Base-by-base conservation (phyloP, 2,113 vertebrate species). In the Thinocorus orbignyianus region DNA sequence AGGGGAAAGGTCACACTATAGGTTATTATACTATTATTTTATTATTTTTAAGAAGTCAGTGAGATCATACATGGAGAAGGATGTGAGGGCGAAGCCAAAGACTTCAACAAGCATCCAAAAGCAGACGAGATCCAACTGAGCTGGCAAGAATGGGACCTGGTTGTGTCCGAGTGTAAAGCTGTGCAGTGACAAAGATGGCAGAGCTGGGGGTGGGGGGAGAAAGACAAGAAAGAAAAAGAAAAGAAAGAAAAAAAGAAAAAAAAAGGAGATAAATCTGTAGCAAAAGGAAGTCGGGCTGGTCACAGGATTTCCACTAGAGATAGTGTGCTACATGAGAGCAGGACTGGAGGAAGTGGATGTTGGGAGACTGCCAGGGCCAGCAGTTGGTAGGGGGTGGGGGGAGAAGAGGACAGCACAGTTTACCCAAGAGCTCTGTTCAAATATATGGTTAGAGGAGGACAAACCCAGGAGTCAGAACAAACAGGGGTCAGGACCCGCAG, bases 271-370 rank as follows among this genome's bases (percentile, higher is more conserved):
- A 65, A 80, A 86, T 84, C 51, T 42, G 64, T 28, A 93, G 76
- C 72, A 54, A 91, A 89, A 92, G 95, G 91, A 97, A 95, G 89
- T 8, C 18, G 4, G 86, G 88, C 81, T 95, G 94, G 93, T 76
- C 51, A 41, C 88, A 95, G 96, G 93, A 96, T 97, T 96, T 97
- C 96, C 91, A 39, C 69, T 51, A 37, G 52, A 91, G 91, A 93
- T 86, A 49, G 64, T 7, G 76, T 24, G 25, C 62, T 92, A 58
- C 86, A 90, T 24, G 57, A 87, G 78, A 92, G 78, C 77, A 81
- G 62, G 35, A 78, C 69, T 25, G 73, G 55, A 94, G 96, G 95
- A 96, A 96, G 69, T 54, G 77, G 89, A 93, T 95, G 83, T 2
- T 95, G 95, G 94, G 93, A 96, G 83, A 51, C 51, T 41, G 94